A percentile compares a stretch with the other conserved stretches of the same genome.
Conservation (phyloP, 1,140 invertebrate genomes). For the Ips nitidus region DNA sequence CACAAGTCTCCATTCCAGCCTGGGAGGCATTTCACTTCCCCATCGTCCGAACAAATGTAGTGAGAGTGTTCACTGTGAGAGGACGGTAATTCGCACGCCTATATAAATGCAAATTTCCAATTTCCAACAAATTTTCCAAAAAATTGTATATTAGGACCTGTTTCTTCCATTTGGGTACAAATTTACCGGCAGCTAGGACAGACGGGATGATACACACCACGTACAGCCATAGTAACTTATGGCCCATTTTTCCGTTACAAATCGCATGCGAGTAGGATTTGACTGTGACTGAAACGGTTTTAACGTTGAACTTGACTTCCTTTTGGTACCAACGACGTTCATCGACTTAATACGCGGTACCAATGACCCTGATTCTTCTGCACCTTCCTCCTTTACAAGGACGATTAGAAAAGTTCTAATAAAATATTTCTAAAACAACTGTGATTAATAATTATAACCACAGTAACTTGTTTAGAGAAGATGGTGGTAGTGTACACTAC, state of each 20-base stretch:
- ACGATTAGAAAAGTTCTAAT: not conserved
- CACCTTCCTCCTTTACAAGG: constrained; percentile 3
- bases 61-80: constrained; percentile 88
- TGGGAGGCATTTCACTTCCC: constrained; percentile 86
- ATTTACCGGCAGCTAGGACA: constrained; percentile 54
- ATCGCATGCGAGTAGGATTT: not conserved
- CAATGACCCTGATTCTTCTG: constrained; percentile 25
- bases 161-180: constrained; percentile 81
- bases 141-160: constrained; percentile 55
- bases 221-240: constrained; percentile 28
- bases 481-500: too few relatives aligned
- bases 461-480: too few relatives aligned
- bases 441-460: too few relatives aligned
- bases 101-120: constrained; percentile 21
- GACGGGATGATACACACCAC: constrained; percentile 29
- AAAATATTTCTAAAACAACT: too few relatives aligned
- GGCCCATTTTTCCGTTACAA: not conserved
- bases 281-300: not conserved
- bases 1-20: constrained; percentile 94
- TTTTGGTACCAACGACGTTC: not conserved
- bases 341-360: not conserved
- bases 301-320: constrained; percentile 32
- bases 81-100: constrained; percentile 80
- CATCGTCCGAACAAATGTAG: constrained; percentile 87
- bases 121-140: not conserved